phyloP scores from a whole-genome alignment of 2,888 invertebrate genomes.

The Polyploca ridens region DNA sequence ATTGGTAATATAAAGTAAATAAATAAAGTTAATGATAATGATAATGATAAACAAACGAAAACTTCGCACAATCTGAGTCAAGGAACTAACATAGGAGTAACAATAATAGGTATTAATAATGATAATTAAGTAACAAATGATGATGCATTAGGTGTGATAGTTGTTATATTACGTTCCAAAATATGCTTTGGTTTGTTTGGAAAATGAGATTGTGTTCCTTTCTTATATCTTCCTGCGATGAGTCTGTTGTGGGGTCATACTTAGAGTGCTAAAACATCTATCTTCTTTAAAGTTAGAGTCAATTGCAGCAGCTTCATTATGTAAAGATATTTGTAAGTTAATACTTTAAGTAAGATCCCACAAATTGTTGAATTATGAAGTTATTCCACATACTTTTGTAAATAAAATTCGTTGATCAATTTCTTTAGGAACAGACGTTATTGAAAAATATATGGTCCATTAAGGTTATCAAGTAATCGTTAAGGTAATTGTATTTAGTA shows the following conservation, averaged over 20 bases:
- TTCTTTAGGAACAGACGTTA: conserved; percentile 61
- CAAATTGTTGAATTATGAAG: conserved; percentile 41
- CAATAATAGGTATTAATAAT: conserved; percentile 63
- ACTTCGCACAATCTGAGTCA: conserved; percentile 81
- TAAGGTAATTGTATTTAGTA: conserved; percentile 61
- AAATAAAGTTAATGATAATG: conserved; percentile 41
- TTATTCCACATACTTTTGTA: conserved; percentile 54
- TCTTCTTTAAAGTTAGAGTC: not conserved
- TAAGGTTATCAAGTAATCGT: conserved; percentile 71
- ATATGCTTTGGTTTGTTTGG: conserved; percentile 8
- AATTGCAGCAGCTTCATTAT: not conserved
- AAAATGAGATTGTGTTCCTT: not conserved
- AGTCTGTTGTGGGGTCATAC: not conserved
- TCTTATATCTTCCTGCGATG: not conserved
- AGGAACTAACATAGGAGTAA: conserved; percentile 76
- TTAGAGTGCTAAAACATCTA: not conserved
- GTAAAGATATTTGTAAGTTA: not conserved
- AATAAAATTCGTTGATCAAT: conserved; percentile 72
- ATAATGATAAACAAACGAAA: conserved; percentile 67
- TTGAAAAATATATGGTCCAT: conserved; percentile 74
- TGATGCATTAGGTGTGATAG: conserved; percentile 23
- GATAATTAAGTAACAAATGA: conserved; percentile 57
- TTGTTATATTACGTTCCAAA: conserved; percentile 15
- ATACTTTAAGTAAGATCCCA: conserved; percentile 13
- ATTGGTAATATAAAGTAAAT: conserved; percentile 25